Base-by-base conservation (phyloP, 2,888 invertebrate genomes). In the Sinodicranocentrus sp. region DNA sequence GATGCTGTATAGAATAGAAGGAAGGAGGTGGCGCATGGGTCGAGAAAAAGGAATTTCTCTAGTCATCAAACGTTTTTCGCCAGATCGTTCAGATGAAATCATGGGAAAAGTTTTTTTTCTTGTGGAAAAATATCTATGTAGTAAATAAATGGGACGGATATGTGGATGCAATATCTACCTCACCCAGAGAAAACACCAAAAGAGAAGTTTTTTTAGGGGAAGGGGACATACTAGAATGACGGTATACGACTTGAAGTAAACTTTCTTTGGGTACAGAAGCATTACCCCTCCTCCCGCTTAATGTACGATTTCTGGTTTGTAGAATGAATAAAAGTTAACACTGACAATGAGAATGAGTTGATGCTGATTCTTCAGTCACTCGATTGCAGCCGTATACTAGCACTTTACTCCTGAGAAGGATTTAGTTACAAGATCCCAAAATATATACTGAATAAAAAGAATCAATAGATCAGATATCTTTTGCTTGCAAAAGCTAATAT, bases 51-150 rank as follows among this genome's bases (percentile, higher is more conserved):
- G 19, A 23, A 68, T 68, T 68, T 44, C 59, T 44, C 33, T 48
- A 68, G 68, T 54, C 77, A 68, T 68, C 77, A 77, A 68, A 23
- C 26, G 44, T 43, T 68, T 77, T 77, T 68, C 68, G 39, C 44
- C 57, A 77, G 77, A 77, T 77, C 77, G 59, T 77, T 77, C 68
- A 77, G 68, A 77, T 77, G 67, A 68, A 77, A 77, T 59, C 77
- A 77, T 59, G 76, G 43, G 54, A 39, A 77, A 77, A 77, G 57
- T 68, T 68, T 59, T 57, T 33, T 57, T 57, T 33, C 39, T 48
- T 77, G 68, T 33, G 43, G 65, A 26, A 52, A 76, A 76, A 76
- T 67, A 65, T 59, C 28, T 54, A 39, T 54, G 59, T 25, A 39
- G 68, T 77, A 77, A 77, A 77, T 59, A 77, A 68, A 77, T 77